phyloP scores from a whole-genome alignment of 2,888 invertebrate species.

The Lottia scabra region DNA sequence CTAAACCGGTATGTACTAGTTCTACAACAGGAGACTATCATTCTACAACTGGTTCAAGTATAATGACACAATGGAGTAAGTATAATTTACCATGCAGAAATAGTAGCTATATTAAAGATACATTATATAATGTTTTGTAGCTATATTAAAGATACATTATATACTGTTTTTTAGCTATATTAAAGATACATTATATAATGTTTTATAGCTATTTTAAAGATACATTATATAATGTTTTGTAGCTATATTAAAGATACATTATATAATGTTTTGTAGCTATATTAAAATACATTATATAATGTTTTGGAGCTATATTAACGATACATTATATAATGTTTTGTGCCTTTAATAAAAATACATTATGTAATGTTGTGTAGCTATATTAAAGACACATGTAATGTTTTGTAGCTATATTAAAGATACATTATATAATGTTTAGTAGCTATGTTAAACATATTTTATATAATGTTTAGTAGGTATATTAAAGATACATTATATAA shows the following conservation, averaged over 20 bases:
- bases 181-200: neutral
- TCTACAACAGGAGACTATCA: neutral
- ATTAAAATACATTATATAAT: no score
- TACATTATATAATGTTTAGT: neutral
- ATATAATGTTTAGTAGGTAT: no score
- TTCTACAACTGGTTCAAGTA: neutral
- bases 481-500: neutral
- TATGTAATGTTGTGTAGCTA: neutral
- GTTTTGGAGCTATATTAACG: neutral
- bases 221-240: neutral
- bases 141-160: neutral
- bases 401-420: neutral
- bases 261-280: no score
- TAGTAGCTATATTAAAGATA: no score
- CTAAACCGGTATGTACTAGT: neutral
- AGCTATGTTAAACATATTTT: no score
- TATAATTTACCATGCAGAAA: neutral
- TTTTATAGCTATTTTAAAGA: neutral
- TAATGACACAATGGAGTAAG: conserved; percentile 1
- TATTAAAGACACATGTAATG: no score
- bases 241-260: no score
- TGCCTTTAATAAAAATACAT: neutral
- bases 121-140: no score
- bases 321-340: neutral
- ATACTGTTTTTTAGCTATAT: no score